A percentile compares a stretch with the other conserved stretches of the same genome.
Evolutionary conservation across 2,113 vertebrate species (phyloP).

Genomic region (Egretta garzetta): DNA sequence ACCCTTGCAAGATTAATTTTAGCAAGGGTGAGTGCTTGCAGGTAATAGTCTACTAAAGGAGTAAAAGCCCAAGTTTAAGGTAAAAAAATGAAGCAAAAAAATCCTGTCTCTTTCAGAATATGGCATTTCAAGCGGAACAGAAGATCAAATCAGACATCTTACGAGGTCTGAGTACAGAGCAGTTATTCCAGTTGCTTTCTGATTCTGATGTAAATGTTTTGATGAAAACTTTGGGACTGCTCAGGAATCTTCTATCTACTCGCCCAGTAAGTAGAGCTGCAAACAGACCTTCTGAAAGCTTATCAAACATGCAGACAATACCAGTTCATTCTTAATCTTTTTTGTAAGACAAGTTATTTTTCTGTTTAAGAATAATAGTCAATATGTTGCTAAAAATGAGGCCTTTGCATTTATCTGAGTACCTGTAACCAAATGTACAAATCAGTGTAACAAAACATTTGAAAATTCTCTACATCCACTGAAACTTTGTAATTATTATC

Average conservation of each 20-base stretch:
- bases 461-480: not conserved
- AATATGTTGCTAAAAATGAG: not conserved
- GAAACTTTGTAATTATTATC: not conserved
- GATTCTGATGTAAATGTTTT: slow-evolving; percentile 95
- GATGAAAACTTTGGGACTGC: slow-evolving; percentile 97
- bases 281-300: not conserved
- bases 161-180: slow-evolving; percentile 93
- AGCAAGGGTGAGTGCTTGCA: not conserved
- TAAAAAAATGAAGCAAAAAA: not conserved
- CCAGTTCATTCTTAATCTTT: not conserved
- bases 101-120: slow-evolving; percentile 83
- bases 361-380: not conserved
- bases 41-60: not conserved
- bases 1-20: not conserved
- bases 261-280: slow-evolving; percentile 86
- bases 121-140: slow-evolving; percentile 99
- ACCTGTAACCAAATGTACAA: not conserved
- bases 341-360: not conserved
- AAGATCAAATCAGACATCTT: slow-evolving; percentile 98
- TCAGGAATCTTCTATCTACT: slow-evolving; percentile 95
- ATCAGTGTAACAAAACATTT: not conserved
- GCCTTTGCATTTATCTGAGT: not conserved
- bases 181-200: slow-evolving; percentile 94
- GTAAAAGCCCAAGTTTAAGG: not conserved
- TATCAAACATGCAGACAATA: not conserved